Conservation (phyloP, 2,113 vertebrate genomes). For the Euleptes europaea region DNA sequence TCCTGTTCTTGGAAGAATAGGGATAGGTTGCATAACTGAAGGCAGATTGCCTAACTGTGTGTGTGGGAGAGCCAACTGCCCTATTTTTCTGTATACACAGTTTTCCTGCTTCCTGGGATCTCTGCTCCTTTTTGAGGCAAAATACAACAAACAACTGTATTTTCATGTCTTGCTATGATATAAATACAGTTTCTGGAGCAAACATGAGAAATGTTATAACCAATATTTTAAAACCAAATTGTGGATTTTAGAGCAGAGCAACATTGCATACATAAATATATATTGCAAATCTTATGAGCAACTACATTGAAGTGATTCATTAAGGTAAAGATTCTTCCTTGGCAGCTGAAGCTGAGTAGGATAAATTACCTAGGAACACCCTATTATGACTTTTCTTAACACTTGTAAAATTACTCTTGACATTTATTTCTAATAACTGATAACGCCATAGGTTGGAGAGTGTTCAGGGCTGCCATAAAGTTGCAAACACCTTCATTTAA, state of each 20-base stretch:
- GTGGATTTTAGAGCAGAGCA: conserved; percentile 42
- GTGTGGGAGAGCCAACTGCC: too few species aligned
- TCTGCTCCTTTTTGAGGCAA: neutral
- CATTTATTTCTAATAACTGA: conserved; percentile 71
- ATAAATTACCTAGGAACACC: conserved; percentile 54
- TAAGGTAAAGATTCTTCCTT: conserved; percentile 63
- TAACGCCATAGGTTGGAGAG: conserved; percentile 42
- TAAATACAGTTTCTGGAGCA: conserved; percentile 42
- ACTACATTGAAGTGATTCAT: conserved; percentile 69
- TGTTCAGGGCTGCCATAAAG: conserved; percentile 39
- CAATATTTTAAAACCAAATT: conserved; percentile 61
- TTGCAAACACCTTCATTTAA: conserved; percentile 54
- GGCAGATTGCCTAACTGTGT: neutral
- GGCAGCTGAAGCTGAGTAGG: conserved; percentile 54
- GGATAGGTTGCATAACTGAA: neutral
- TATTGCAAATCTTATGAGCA: conserved; percentile 46
- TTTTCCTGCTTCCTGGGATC: neutral
- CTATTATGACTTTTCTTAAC: conserved; percentile 55
- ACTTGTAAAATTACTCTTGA: conserved; percentile 64
- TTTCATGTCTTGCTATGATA: neutral
- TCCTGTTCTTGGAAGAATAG: neutral
- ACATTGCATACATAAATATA: conserved; percentile 55
- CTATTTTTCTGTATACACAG: neutral
- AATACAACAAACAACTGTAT: neutral
- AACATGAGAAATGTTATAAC: conserved; percentile 47